Evolutionary conservation across 2,888 invertebrate species (phyloP), one percentile per base, ranked within the genome.

Genomic region (Hypsopygia costalis): DNA sequence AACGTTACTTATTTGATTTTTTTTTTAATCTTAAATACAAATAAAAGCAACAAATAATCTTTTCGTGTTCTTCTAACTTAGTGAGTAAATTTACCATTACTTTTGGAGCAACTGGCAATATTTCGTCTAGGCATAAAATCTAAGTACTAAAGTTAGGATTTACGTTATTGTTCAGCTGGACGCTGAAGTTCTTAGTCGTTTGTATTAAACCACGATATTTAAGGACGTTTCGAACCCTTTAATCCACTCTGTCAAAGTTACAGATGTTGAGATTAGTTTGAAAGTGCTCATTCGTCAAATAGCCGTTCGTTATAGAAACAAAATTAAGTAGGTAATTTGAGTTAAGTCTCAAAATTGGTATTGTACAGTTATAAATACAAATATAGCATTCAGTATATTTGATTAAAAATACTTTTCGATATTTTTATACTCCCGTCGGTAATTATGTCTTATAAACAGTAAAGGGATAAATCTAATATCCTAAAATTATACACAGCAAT

Each of bases 251-350:
- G 65, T 66, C 67, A 64, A 70, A 72, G 63, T 70, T 69, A 61
- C 61, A 61, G 59, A 65, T 64, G 56, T 58, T 58, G 43, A 65
- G 64, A 71, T 73, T 72, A 73, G 69, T 77, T 78, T 51, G 47
- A 42, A 59, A 71, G 53, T 61, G 66, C 65, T 49, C 56, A 72
- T 74, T 71, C 57, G 69, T 72, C 69, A 67, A 52, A 57, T 51
- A 48, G 44, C 56, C 64, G 62, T 69, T 61, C 58, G 57, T 52
- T 61, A n/a, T 25, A 25, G 25, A 25, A 25, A 25, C 25, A 5
- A 3, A 25, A 8, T 3, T 25, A 6, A 25, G n/a, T n/a, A 25
- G 25, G 2, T 16, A 16, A 2, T 16, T 16, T 16, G 16, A 2
- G 16, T 3, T 16, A 16, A 12, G 31, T n/a, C n/a, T n/a, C n/a